Evolutionary conservation across 2,888 invertebrate species (phyloP), one percentile per base, ranked within the genome.

Genomic region (Sialis fuliginosa): DNA sequence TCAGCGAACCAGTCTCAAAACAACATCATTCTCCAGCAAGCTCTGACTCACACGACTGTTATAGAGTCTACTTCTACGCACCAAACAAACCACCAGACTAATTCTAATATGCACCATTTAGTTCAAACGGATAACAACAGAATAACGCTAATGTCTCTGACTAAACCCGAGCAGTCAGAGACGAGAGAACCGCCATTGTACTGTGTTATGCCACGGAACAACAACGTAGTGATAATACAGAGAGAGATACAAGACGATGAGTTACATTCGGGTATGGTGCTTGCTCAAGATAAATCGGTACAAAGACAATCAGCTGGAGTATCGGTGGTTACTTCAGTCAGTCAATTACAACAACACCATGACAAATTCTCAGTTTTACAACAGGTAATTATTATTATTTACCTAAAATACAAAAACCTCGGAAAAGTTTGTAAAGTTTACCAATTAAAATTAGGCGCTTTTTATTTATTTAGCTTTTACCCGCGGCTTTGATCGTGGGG

Each of bases 211-310:
- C 33, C 51, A 45, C 32, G 49, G 48, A 6, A 51, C 44, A 78
- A 79, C 59, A 79, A 79, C 58, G 65, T 76, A 52, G 72, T 80
- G 55, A 69, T 80, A 46, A 73, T 76, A 50, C 80, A 80, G 60
- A 77, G 71, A 60, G 72, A 79, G 42, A 48, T 55, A 52, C 70
- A 62, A 42, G 72, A 54, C 68, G 60, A 60, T 63, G 48, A 54
- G 47, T 52, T 49, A 37, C 51, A 52, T 56, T 52, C 56, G 56
- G 44, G 59, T 57, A 55, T 56, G 47, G 51, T 53, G 12, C 60
- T 56, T 48, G 56, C 63, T 54, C 62, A 60, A 54, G 60, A 60
- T 51, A 50, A 46, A 31, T n/a, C 42, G 1, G 22, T 22, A 22
- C 22, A 22, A 22, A 22, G 22, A 22, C 42, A 42, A 6, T 12